Evolutionary conservation across 2,888 invertebrate genomes (phyloP), one percentile per base, ranked within the genome.

Genomic region (Oscheius sp.): DNA sequence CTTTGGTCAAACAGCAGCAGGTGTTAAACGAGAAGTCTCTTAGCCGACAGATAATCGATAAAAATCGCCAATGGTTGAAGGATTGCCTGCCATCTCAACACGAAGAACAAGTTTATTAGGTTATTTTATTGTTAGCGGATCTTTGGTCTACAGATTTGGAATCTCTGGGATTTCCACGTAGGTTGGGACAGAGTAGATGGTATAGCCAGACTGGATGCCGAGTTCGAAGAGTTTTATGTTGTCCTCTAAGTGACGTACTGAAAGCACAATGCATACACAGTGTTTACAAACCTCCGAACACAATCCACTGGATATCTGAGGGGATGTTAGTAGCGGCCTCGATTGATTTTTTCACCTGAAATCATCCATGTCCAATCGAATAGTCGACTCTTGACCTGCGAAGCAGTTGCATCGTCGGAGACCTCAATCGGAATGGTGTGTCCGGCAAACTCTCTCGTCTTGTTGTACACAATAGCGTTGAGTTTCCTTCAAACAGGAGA

Each of bases 401-500:
- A 75, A 35, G 83, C 80, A 13, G 79, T 80, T 2, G 78, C 74
- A 50, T 78, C 73, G 33, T 79, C 78, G 21, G 78, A 73, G 1
- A 79, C 71, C 1, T 78, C 71, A 21, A 84, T 62, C n/a, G 74
- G 62, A 60, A 83, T 74, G 2, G 81, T 78, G 62, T 84, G 83
- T 0, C 84, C 84, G 2, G 84, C 84, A 70, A 74, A 82, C 60
- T 79, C 77, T 55, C 84, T 75, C 0, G 82, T 82, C 60, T 83
- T 84, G 74, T 84, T 84, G 70, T 83, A 84, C 33, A 84, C 82
- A 21, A 83, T 77, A 35, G 77, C 82, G 37, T 79, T 80, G 33
- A 84, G 75, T 50, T 81, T 71, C 82, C 84, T 84, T 47, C 66
- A 42, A 42, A 42, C 3, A 42, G 78, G 63, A 29, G 47, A 29